Conservation (phyloP, 2,113 vertebrate genomes). For the Amphiprion percula region DNA sequence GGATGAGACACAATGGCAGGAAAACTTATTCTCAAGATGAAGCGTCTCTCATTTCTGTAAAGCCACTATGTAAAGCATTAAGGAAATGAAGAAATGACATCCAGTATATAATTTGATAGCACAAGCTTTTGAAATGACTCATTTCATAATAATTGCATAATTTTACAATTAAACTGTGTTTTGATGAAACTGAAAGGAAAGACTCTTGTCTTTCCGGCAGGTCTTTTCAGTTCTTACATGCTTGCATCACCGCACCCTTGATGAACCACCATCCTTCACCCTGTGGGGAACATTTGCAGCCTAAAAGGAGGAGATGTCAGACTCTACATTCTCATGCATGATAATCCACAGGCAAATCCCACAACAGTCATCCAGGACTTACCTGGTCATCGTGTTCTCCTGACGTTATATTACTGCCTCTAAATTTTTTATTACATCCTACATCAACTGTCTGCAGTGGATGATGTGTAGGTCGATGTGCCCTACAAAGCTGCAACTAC, state of each 20-base stretch:
- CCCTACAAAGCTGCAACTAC: conserved; percentile 25
- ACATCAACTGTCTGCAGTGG: conserved; percentile 34
- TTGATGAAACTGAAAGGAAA: too few relatives aligned
- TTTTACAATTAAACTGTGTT: too few relatives aligned
- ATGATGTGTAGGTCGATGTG: conserved; percentile 32
- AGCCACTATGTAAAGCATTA: background rate
- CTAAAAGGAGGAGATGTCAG: background rate
- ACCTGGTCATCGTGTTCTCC: conserved; percentile 37
- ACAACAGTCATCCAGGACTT: background rate
- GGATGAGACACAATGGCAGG: conserved; percentile 8
- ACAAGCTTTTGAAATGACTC: background rate
- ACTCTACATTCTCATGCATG: conserved; percentile 10
- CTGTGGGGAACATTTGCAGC: conserved; percentile 7
- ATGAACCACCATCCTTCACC: background rate
- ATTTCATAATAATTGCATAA: background rate
- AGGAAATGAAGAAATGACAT: background rate
- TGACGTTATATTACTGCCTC: conserved; percentile 36
- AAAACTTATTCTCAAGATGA: background rate
- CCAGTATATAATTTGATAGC: background rate
- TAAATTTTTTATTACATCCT: conserved; percentile 57
- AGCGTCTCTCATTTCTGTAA: background rate
- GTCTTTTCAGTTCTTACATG: background rate
- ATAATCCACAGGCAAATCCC: conserved; percentile 1
- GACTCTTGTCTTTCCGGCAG: background rate
- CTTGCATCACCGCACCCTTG: conserved; percentile 2